Evolutionary conservation across 2,888 invertebrate genomes (phyloP), one percentile per base, ranked within the genome.

Genomic region (Stenolophus ochropezus): DNA sequence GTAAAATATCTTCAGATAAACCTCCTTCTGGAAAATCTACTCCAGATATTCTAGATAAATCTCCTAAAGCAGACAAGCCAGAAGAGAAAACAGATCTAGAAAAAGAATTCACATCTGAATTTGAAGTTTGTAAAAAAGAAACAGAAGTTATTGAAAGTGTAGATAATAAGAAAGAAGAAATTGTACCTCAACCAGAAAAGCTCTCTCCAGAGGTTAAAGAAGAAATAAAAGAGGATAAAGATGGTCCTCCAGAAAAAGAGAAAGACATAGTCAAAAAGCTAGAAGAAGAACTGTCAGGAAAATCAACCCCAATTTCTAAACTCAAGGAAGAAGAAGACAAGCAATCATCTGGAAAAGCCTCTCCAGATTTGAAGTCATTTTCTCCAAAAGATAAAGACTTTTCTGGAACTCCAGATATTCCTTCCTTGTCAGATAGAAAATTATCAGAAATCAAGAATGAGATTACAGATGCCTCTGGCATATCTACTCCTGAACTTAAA

Each of bases 11-110:
- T n/a, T n/a, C n/a, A n/a, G n/a, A n/a, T n/a, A n/a, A 86, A 75
- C 86, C 87, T 74, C 83, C 85, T 58, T 84, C 85, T n/a, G 86
- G 86, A 14, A 85, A 85, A 61, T 84, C 84, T 27, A 84, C 84
- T 4, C 82, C 85, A 8, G 86, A 87, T 77, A 84, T 84, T n/a
- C 82, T 49, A 25, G 82, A 78, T 25, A 74, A 82, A 82, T 49
- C 33, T 42, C 33, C 76, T 16, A 82, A 58, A 56, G 82, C 83
- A 5, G 83, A 69, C 33, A 69, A 69, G 18, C 65, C 84, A 25
- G 61, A 77, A 53, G 71, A 65, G n/a, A 80, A 58, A 33, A 33
- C 11, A 18, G 76, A 76, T 42, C 20, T 69, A 18, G 65, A 69
- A 69, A 73, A 51, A 20, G 49, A 71, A 69, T 27, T 69, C 16